Conservation (phyloP, 2,888 invertebrate species). For the Chydorus sphaericus region DNA sequence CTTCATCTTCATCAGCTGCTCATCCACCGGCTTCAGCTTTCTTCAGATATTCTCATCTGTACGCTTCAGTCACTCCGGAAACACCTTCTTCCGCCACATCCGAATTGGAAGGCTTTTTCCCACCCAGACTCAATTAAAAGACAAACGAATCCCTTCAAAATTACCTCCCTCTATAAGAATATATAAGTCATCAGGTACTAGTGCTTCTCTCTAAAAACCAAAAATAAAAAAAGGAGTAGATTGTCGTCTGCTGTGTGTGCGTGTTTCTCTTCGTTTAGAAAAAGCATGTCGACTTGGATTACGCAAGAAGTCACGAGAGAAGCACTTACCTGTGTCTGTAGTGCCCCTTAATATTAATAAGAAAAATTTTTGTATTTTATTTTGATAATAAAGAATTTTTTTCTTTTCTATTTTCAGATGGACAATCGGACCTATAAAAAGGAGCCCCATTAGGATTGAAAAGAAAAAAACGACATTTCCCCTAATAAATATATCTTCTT, state of each 20-base stretch:
- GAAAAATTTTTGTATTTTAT: neutral
- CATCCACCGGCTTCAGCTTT: neutral
- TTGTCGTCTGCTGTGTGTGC: no score
- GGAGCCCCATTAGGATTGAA: neutral
- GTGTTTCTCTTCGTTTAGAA: neutral
- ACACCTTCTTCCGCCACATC: conserved; percentile 11
- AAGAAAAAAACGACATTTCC: neutral
- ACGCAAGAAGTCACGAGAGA: neutral
- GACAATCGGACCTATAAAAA: neutral
- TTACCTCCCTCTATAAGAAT: neutral
- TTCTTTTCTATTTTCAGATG: neutral
- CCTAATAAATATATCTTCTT: no score
- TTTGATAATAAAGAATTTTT: neutral
- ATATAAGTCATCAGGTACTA: conserved; percentile 9
- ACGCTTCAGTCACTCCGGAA: neutral
- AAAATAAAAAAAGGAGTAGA: no score
- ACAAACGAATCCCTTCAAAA: neutral
- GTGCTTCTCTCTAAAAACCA: neutral
- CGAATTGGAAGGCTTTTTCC: conserved; percentile 9
- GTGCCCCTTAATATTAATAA: neutral
- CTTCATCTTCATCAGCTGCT: neutral
- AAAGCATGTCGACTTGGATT: neutral
- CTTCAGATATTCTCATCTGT: neutral
- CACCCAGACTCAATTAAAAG: neutral
- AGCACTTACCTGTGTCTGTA: neutral